Percentiles rank a stretch among this genome's conserved stretches.
phyloP scores from a whole-genome alignment of 1,140 invertebrate genomes.

The Pseudomyrmex cubaensis region DNA sequence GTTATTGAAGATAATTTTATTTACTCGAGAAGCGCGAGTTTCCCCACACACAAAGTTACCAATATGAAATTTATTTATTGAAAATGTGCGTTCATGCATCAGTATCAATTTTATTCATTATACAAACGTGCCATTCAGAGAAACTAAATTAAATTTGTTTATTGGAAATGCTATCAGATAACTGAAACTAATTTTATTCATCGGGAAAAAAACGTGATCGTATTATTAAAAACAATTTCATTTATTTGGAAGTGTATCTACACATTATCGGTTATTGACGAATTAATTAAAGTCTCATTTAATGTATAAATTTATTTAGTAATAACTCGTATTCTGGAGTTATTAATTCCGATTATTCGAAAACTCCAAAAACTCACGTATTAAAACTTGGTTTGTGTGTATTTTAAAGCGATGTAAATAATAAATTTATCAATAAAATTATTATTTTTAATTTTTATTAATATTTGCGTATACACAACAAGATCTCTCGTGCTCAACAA shows the following conservation, averaged over 20 bases:
- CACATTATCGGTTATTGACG: conserved; percentile 55
- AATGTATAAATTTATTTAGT: conserved; percentile 32
- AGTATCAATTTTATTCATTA: conserved; percentile 58
- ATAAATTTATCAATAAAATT: too few species aligned
- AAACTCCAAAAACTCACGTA: conserved; percentile 17
- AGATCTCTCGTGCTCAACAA: too few species aligned
- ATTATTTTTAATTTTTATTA: too few species aligned
- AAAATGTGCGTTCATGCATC: conserved; percentile 33
- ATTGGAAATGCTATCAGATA: conserved; percentile 31
- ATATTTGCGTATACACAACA: too few species aligned
- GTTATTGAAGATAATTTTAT: conserved; percentile 60
- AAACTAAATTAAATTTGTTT: conserved; percentile 60
- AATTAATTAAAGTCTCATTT: conserved; percentile 48
- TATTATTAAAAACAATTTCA: conserved; percentile 58
- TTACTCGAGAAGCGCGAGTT: conserved; percentile 42
- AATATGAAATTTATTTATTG: conserved; percentile 58
- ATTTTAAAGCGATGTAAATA: background rate
- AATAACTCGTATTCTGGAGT: conserved; percentile 1
- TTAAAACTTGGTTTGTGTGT: conserved; percentile 5
- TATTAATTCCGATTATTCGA: conserved; percentile 21
- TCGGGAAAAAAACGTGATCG: conserved; percentile 49
- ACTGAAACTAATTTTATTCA: conserved; percentile 55
- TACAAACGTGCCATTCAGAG: conserved; percentile 47
- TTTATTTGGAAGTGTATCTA: conserved; percentile 38
- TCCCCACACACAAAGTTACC: conserved; percentile 20